Evolutionary conservation across 2,888 invertebrate species (phyloP), one percentile per base, ranked within the genome.

Genomic region (Zele albiditarsus): DNA sequence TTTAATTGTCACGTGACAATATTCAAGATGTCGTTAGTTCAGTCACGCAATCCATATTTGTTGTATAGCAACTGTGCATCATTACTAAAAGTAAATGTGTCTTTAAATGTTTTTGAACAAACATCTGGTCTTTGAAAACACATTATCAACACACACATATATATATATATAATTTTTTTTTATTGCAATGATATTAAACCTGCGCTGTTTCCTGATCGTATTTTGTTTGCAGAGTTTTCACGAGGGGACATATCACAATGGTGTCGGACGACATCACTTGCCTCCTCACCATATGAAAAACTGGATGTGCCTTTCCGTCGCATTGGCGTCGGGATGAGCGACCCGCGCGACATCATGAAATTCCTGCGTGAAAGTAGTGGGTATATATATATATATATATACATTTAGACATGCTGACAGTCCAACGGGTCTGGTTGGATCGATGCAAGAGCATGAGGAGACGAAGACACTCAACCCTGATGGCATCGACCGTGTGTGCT

Each of bases 191-290:
- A 8, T 38, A 38, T 38, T 12, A 38, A 38, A 38, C 12, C 38
- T 38, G 12, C 8, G 38, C 38, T 38, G 38, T 12, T 46, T 28
- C 20, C 12, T 65, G 38, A 42, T 65, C 5, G 46, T 31, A 42
- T 49, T 16, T 42, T 31, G 53, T 31, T 46, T 23, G 16, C 0
- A 79, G 63, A 79, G 83, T 86, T 85, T 86, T 86, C 86, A 82
- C 83, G 80, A 82, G 78, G 77, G 66, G 23, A 53, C 53, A 73
- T 67, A 75, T 75, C 74, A 74, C 82, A 81, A 83, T 82, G 85
- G 87, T 87, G 87, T 87, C 84, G 82, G 80, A 78, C 85, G 84
- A 87, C 87, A 46, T 46, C 46, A 87, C 86, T 87, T 87, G 87
- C 87, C 86, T 65, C 70, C 38, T 81, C 81, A 72, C 78, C 80